Base-by-base conservation (phyloP, 2,888 invertebrate genomes). In the Dryocosmus kuriphilus region DNA sequence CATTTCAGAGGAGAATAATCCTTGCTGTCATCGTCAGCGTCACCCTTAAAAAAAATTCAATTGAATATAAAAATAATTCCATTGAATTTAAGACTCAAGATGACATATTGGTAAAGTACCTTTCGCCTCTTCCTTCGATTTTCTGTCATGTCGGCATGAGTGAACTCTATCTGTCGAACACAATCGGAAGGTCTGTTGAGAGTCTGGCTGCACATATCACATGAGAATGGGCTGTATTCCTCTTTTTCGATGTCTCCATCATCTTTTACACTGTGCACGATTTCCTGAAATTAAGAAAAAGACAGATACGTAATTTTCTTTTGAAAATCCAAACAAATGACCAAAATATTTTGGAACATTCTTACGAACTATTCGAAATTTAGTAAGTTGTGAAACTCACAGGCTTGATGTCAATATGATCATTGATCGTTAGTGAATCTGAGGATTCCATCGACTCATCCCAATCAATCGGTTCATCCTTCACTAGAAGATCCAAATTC, bases 171-270 rank as follows among this genome's bases (percentile, higher is more conserved):
- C 91, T 97, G 97, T 46, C 95, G 94, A 82, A 97, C 96, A 96
- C 97, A 96, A 80, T 96, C 96, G 22, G 95, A 96, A 78, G 97
- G 96, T 86, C 96, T 93, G 76, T 95, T 95, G 92, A 96, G 97
- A 82, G 96, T 95, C 92, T 96, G 96, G 86, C 96, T 95, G 91
- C 97, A 97, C 89, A 96, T 93, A 91, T 97, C 97, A 91, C 97
- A 97, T 16, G 96, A 94, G 84, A 97, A 92, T 62, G 96, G 96
- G 32, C 96, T 96, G 90, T 96, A 96, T 78, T 92, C 92, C 30
- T 71, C 71, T 75, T 92, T 90, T 74, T 94, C 94, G 78, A 94
- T 90, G 19, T 90, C 90, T 11, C 90, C 91, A 11, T 93, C 94
- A 80, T 92, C 92, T 78, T 92, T 92, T n/a, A 91, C 92, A 78